Evolutionary conservation across 1,140 invertebrate genomes (phyloP).

Genomic region (Sweltsa coloradensis): DNA sequence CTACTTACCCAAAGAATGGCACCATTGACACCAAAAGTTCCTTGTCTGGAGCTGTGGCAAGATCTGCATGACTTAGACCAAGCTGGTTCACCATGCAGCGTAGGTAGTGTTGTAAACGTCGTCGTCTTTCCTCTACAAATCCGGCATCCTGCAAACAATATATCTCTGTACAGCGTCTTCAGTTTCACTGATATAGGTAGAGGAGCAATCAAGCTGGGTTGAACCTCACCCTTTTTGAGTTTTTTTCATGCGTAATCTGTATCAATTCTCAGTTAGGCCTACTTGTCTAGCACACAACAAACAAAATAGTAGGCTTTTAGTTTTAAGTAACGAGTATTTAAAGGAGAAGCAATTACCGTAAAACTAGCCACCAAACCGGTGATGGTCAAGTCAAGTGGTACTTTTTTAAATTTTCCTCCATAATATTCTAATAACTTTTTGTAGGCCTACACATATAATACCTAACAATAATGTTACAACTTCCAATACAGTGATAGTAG

Average conservation of each 20-base stretch:
- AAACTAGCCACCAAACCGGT: no score
- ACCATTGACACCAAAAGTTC: conserved; percentile 56
- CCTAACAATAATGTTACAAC: no score
- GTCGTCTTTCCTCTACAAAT: conserved; percentile 65
- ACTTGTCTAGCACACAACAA: conserved; percentile 3
- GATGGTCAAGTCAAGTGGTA: no score
- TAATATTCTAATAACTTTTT: no score
- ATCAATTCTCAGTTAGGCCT: no score
- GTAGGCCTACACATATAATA: no score
- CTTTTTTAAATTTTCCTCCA: no score
- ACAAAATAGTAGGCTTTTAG: not conserved
- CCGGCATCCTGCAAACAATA: conserved; percentile 48
- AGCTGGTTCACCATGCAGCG: conserved; percentile 57
- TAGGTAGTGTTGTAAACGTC: conserved; percentile 64
- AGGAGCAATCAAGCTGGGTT: not conserved
- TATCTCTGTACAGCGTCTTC: no score
- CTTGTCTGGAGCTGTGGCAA: conserved; percentile 51
- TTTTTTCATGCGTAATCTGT: not conserved
- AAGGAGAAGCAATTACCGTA: no score
- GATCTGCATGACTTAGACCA: conserved; percentile 50
- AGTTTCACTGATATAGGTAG: no score
- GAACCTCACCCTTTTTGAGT: not conserved
- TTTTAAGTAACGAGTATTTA: conserved; percentile 1
- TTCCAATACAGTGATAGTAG: no score
- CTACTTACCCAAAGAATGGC: conserved; percentile 72